phyloP scores from a whole-genome alignment of 2,888 invertebrate species.

The Cremastinae sp. region DNA sequence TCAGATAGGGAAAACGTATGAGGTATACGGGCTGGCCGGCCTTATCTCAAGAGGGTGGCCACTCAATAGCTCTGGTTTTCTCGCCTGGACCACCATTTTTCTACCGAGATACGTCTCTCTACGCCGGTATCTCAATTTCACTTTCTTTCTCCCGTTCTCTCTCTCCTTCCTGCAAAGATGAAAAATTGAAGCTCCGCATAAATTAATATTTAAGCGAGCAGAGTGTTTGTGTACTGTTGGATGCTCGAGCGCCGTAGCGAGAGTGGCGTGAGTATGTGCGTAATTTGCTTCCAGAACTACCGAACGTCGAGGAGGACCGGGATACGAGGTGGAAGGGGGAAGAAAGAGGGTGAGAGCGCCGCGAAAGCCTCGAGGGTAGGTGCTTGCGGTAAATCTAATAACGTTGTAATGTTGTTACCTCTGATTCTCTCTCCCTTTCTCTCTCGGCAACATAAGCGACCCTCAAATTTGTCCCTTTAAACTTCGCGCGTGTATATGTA shows the following conservation, averaged over 20 bases:
- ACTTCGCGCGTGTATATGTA: slow-evolving; percentile 56
- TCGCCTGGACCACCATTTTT: slow-evolving; percentile 63
- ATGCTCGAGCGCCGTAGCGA: too few relatives aligned
- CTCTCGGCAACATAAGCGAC: slow-evolving; percentile 46
- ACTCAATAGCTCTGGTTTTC: slow-evolving; percentile 76
- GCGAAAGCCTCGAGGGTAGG: slow-evolving; percentile 74
- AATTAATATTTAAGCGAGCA: slow-evolving; percentile 51
- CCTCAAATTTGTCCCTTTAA: slow-evolving; percentile 76
- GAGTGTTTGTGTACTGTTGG: slow-evolving; percentile 12
- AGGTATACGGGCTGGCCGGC: slow-evolving; percentile 74
- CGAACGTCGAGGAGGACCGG: slow-evolving; percentile 26
- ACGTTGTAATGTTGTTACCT: slow-evolving; percentile 79
- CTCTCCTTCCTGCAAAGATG: slow-evolving; percentile 18
- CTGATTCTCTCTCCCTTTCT: slow-evolving; percentile 38
- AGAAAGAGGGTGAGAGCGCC: slow-evolving; percentile 8
- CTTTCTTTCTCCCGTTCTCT: slow-evolving; percentile 21
- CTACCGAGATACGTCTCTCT: not conserved
- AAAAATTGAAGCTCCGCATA: slow-evolving; percentile 33
- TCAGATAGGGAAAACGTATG: slow-evolving; percentile 80
- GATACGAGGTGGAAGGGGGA: slow-evolving; percentile 5
- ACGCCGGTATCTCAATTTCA: slow-evolving; percentile 46
- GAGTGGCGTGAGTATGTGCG: slow-evolving; percentile 44
- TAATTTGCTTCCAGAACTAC: slow-evolving; percentile 59
- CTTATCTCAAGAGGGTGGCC: slow-evolving; percentile 78
- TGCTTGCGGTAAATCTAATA: slow-evolving; percentile 80